Base-by-base conservation (phyloP, 2,888 invertebrate species). In the Strigamia transsilvanica region DNA sequence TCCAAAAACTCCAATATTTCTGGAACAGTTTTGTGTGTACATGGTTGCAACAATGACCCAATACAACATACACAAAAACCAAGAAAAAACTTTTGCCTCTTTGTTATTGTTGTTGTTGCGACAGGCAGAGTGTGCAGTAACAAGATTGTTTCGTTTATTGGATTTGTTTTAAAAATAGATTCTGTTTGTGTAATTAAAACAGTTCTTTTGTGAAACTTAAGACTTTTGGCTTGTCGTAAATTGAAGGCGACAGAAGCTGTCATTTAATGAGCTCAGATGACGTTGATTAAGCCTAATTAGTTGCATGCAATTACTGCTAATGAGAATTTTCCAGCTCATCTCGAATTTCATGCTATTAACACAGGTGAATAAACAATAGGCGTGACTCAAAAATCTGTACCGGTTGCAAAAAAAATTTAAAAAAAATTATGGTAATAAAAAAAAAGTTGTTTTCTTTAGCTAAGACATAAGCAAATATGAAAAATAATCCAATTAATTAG, bases 321-420 rank as follows among this genome's bases (percentile, higher is more conserved):
- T 66, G 61, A 66, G 61, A 23, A 66, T 66, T 66, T 66, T 66
- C 61, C 61, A 66, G 61, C 61, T 66, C 61, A 66, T 66, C 61
- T 66, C 61, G 23, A 66, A 66, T 66, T 66, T 66, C 61, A 66
- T 18, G 61, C 61, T 23, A 66, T 66, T 21, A 66, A 66, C 61
- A 66, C 61, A 66, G 61, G 61, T 66, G 61, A 66, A 66, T 66
- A 66, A 66, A 66, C 61, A 66, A 66, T 66, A 66, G 61, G 61
- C 21, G 23, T n/a, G 61, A 66, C 18, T 15, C 61, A 66, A 66
- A 66, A 23, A 66, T 66, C 61, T 66, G 10, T 66, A n/a, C 21
- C n/a, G 5, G 27, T 27, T 7, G 0, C 0, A 66, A 66, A 18
- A 21, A 21, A 66, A 66, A 66, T 27, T 27, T 27, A 27, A 27